Evolutionary conservation across 2,888 invertebrate genomes (phyloP).

Genomic region (Melinaea marsaeus): DNA sequence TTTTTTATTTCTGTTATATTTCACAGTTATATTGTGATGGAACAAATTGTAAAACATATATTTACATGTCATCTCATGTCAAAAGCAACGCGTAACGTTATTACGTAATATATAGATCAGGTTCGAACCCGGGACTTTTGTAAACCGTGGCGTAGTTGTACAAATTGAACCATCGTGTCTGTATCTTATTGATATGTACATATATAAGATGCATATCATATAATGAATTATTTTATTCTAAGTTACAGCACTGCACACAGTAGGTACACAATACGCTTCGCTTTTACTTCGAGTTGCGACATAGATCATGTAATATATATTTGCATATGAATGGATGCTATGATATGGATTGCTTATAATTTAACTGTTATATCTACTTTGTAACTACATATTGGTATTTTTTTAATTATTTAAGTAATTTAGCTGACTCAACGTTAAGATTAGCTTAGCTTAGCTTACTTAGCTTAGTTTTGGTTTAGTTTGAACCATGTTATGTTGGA

Average conservation of each 20-base stretch:
- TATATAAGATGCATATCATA: conserved; percentile 8
- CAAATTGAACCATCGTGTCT: neutral
- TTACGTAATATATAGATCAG: too few relatives aligned
- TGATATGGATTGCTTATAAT: conserved; percentile 17
- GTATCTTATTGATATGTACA: neutral
- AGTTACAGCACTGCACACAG: conserved; percentile 50
- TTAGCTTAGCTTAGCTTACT: too few relatives aligned
- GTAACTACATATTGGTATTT: conserved; percentile 5
- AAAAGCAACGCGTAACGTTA: too few relatives aligned
- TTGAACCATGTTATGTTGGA: conserved; percentile 47
- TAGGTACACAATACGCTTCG: conserved; percentile 47
- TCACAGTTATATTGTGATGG: too few relatives aligned
- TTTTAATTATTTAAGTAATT: too few relatives aligned
- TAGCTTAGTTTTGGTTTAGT: too few relatives aligned
- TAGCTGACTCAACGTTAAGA: too few relatives aligned
- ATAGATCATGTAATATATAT: conserved; percentile 27
- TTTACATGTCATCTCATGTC: too few relatives aligned
- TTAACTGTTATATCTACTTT: conserved; percentile 10
- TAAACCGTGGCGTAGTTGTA: too few relatives aligned
- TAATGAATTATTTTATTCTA: conserved; percentile 9
- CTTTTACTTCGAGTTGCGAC: conserved; percentile 59
- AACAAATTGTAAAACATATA: too few relatives aligned
- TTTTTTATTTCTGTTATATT: too few relatives aligned
- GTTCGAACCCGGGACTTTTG: too few relatives aligned
- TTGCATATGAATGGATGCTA: conserved; percentile 28